These are phyloP conservation scores for Melanotaenia pygmaea DNA, from an alignment of 2,797 vertebrate genomes.

Conservation along the genomic window DNA sequence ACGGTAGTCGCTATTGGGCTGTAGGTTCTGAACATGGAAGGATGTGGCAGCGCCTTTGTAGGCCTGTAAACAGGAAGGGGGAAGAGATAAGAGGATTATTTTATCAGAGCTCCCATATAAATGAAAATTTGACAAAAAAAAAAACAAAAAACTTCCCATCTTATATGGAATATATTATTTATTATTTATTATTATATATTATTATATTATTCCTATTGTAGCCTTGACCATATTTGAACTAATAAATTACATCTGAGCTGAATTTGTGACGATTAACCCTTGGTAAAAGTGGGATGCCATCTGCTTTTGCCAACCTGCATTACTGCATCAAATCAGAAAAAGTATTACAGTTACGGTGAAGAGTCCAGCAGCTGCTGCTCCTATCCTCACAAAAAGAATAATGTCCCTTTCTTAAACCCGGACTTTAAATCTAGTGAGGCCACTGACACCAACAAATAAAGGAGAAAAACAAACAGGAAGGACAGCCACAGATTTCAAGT, in stretches of 20 bases:
- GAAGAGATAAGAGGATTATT: background rate
- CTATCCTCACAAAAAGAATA: background rate
- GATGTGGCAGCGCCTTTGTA: conserved; percentile 91
- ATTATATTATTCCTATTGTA: background rate
- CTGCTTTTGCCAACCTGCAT: conserved; percentile 24
- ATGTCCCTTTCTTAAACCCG: conserved; percentile 8
- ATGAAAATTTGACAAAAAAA: background rate
- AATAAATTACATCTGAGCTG: background rate
- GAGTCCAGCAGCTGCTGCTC: background rate
- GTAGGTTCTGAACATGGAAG: conserved; percentile 88
- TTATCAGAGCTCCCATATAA: background rate
- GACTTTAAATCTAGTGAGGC: conserved; percentile 1
- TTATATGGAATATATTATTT: too few relatives aligned
- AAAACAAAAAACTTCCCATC: background rate
- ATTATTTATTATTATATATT: too few relatives aligned
- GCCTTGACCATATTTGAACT: background rate
- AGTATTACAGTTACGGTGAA: background rate
- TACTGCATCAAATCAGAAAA: background rate
- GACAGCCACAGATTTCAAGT: conserved; percentile 45
- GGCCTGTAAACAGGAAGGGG: conserved; percentile 73
- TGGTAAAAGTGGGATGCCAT: conserved; percentile 23
- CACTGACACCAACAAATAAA: conserved; percentile 10
- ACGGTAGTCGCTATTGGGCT: conserved; percentile 92
- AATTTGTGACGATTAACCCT: background rate
- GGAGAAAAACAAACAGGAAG: conserved; percentile 17